phyloP scores from a whole-genome alignment of 2,888 invertebrate species.

The Cetonia aurata region DNA sequence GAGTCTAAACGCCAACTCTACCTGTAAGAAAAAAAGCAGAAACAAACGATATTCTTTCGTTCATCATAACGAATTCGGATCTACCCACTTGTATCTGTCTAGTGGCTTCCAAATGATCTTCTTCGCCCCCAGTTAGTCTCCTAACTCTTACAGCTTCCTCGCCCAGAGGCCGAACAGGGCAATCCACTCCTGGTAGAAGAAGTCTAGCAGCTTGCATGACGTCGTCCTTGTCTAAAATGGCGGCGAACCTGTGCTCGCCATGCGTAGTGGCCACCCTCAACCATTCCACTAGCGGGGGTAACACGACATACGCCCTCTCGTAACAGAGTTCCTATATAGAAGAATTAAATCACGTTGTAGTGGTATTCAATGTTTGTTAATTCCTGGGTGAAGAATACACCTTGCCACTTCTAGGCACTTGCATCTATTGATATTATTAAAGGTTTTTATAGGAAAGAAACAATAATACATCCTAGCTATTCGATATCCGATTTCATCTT shows the following conservation, averaged over 20 bases:
- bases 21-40: slow-evolving; percentile 52
- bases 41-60: background rate
- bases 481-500: too few species aligned
- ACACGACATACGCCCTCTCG: slow-evolving; percentile 87
- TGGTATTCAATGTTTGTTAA: too few species aligned
- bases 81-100: slow-evolving; percentile 61
- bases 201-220: slow-evolving; percentile 89
- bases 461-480: too few species aligned
- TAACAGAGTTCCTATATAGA: slow-evolving; percentile 80
- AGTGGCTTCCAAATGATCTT: slow-evolving; percentile 63
- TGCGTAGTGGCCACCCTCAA: slow-evolving; percentile 86
- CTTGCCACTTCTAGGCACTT: too few species aligned
- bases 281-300: slow-evolving; percentile 94
- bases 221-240: slow-evolving; percentile 83
- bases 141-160: slow-evolving; percentile 69
- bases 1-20: slow-evolving; percentile 85
- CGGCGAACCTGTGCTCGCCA: slow-evolving; percentile 83
- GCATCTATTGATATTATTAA: too few species aligned
- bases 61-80: background rate
- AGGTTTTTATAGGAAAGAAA: too few species aligned
- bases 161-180: slow-evolving; percentile 83
- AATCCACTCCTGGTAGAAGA: slow-evolving; percentile 89
- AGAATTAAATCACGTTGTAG: background rate
- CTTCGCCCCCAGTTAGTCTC: slow-evolving; percentile 62
- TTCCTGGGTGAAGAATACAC: too few species aligned